Conservation (phyloP, 2,797 vertebrate genomes). For the Taenioides sp. region DNA sequence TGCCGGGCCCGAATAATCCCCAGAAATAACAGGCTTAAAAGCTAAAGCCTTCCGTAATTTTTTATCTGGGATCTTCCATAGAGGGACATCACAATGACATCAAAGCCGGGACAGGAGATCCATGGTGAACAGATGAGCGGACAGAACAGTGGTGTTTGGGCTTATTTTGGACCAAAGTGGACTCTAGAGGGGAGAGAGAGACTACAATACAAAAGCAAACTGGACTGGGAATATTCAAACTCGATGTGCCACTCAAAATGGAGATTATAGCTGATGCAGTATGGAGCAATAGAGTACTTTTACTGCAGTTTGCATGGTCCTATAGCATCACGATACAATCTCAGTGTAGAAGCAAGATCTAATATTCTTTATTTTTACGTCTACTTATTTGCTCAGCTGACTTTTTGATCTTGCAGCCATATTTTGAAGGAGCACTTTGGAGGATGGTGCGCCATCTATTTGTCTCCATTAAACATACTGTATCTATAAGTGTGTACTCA, state of each 20-base stretch:
- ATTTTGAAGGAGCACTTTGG: no score
- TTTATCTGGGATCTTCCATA: slow-evolving; percentile 82
- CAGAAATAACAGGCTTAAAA: slow-evolving; percentile 84
- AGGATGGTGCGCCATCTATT: no score
- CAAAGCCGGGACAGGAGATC: slow-evolving; percentile 80
- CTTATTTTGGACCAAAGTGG: slow-evolving; percentile 75
- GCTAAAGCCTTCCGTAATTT: slow-evolving; percentile 79
- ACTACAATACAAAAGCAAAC: slow-evolving; percentile 37
- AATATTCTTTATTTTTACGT: neutral
- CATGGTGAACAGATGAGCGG: slow-evolving; percentile 77
- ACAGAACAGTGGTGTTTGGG: slow-evolving; percentile 75
- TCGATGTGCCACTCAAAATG: slow-evolving; percentile 52
- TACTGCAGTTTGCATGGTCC: slow-evolving; percentile 1
- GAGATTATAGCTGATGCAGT: slow-evolving; percentile 28
- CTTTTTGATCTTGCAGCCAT: no score
- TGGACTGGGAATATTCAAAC: slow-evolving; percentile 60
- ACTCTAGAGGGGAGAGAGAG: slow-evolving; percentile 63
- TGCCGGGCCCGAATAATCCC: slow-evolving; percentile 73
- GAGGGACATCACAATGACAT: slow-evolving; percentile 80
- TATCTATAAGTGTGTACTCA: no score
- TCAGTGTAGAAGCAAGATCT: neutral
- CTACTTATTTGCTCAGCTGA: no score
- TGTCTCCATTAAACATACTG: no score
- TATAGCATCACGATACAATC: neutral
- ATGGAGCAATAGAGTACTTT: slow-evolving; percentile 39